Base-by-base conservation (phyloP, 2,113 vertebrate species). In the Xiphias gladius region DNA sequence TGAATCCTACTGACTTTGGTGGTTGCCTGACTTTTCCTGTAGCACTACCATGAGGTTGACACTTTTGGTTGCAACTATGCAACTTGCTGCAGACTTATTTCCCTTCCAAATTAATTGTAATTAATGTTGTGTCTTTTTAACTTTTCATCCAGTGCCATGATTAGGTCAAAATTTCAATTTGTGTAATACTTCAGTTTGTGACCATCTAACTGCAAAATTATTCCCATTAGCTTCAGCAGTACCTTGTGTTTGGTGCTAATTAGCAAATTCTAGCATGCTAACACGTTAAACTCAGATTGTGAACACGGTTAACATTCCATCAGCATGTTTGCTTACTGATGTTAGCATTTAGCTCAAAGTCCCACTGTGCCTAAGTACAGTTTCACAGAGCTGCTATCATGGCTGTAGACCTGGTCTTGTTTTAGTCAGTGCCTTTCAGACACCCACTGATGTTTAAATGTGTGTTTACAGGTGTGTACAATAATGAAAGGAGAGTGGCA, bases 401-500 rank as follows among this genome's bases (percentile, higher is more conserved):
- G 19, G 19, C 32, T 58, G 17, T 5, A 37, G 30, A 24, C 55
- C 9, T 46, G 1, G 7, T 66, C 17, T 20, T 68, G 24, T 54
- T 66, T 81, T 50, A n/a, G 70, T 61, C 19, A 14, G 12, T 62
- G 30, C 10, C 26, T 32, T 46, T 32, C 19, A 75, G 24, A 55
- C 20, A 59, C 19, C 12, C 20, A 64, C 5, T 75, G 22, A 84
- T 3, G 17, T 80, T 32, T 17, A 22, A 17, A 46, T 70, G 8
- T 67, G 0, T 72, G 4, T 79, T 87, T 76, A 41, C 92, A 99
- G 98, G 98, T 1, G 79, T 94, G 85, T 97, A 98, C 93, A 99
- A 98, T 0, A 96, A 97, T 28, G 95, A 97, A 86, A 97, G 96
- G 2, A 96, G 94, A 85, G 98, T 99, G 79, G 98, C 98, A 0